Conservation (phyloP, 2,113 vertebrate genomes). For the Amia ocellicauda region DNA sequence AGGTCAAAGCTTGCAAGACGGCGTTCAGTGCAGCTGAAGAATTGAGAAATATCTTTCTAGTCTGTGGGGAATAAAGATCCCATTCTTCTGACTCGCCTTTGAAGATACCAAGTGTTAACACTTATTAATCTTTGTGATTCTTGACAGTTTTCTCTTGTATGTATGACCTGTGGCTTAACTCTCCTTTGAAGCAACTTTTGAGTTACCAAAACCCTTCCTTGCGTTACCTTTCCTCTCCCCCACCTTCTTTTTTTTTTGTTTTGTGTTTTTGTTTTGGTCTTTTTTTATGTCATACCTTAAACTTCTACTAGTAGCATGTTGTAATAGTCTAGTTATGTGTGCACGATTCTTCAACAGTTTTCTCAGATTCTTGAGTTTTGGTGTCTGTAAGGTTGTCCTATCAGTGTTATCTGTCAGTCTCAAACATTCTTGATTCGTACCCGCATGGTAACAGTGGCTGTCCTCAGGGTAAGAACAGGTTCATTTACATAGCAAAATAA, state of each 20-base stretch:
- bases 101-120: slow-evolving; percentile 75
- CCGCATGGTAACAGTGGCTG: slow-evolving; percentile 52
- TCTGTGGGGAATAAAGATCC: slow-evolving; percentile 37
- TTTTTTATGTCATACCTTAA: slow-evolving; percentile 51
- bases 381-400: slow-evolving; percentile 65
- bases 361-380: slow-evolving; percentile 50
- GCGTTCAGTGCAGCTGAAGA: slow-evolving; percentile 79
- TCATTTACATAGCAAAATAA: slow-evolving; percentile 35
- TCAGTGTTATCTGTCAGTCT: slow-evolving; percentile 66
- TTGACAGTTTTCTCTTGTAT: slow-evolving; percentile 85
- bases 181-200: slow-evolving; percentile 65
- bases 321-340: slow-evolving; percentile 78
- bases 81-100: slow-evolving; percentile 59
- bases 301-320: slow-evolving; percentile 86
- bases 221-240: slow-evolving; percentile 30
- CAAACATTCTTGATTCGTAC: slow-evolving; percentile 46
- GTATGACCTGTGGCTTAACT: slow-evolving; percentile 87
- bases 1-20: slow-evolving; percentile 93
- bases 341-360: slow-evolving; percentile 69
- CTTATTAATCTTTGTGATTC: slow-evolving; percentile 87
- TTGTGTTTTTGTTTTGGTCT: slow-evolving; percentile 46
- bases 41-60: slow-evolving; percentile 47
- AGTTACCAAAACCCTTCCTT: slow-evolving; percentile 50
- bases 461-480: slow-evolving; percentile 56
- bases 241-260: slow-evolving; percentile 35